Evolutionary conservation across 2,888 invertebrate species (phyloP), one percentile per base, ranked within the genome.

Genomic region (Dromius quadrimaculatus): DNA sequence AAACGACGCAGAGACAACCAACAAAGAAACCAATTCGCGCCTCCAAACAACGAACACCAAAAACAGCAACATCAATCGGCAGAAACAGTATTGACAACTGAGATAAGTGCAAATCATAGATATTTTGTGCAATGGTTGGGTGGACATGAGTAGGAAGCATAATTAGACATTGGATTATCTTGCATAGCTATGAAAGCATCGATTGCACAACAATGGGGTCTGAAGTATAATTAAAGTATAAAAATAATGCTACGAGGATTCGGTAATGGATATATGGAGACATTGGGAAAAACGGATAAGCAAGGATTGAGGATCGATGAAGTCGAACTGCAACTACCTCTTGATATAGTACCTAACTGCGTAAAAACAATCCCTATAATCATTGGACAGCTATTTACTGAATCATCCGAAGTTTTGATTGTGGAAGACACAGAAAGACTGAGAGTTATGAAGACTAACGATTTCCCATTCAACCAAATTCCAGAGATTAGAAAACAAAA

Each of bases 121-220:
- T 47, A 47, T 47, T 47, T 47, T 11, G 20, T 47, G 22, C 8
- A 4, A n/a, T 19, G 47, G 20, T 4, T 47, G n/a, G 22, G 22
- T n/a, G 47, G 13, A 20, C 20, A 47, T n/a, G 3, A 47, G n/a
- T 20, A 22, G 22, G 47, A 47, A 22, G 22, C 47, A 4, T 47
- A 47, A 9, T 9, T 47, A 2, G 47, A 47, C 11, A 45, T 45
- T 19, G 45, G 45, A 9, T 45, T 11, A 47, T 20, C 20, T 1
- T 20, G 22, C n/a, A 22, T 47, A 47, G 22, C 47, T 22, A 19
- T 47, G 47, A 47, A 47, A 22, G 20, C 20, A n/a, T 47, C 47
- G 1, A 13, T 47, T 5, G 47, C 47, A 19, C 9, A 9, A 47
- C 1, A 47, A 20, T 20, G 20, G 11, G 22, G 22, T n/a, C 5